Base-by-base conservation (phyloP, 1,140 invertebrate species). In the Drosophila carrolli region DNA sequence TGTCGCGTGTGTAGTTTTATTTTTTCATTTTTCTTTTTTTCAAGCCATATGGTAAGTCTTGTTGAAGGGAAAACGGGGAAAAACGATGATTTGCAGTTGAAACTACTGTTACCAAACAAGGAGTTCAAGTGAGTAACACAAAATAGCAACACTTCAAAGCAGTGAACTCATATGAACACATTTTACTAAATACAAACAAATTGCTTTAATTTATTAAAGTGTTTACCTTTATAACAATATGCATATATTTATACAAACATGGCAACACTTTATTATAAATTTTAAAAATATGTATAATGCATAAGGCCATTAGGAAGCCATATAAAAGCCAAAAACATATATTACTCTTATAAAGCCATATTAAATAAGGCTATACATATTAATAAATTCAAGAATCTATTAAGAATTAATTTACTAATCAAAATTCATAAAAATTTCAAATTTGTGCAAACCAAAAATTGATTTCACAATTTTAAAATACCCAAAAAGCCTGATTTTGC, bases 1-100 rank as follows among this genome's bases (percentile, higher is more conserved):
- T 81, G 73, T 81, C 62, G 75, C 75, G 53, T 70, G 75, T 75
- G 77, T 46, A 75, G 73, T 75, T 58, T 58, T 14, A 7, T 32
- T 32, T 32, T 8, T 32, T 32, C 29, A 53, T 37, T 62, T 50
- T n/a, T 10, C 0, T 6, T 68, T 37, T 19, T 38, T 59, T 27
- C 13, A 14, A 38, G 50, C 41, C 68, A 56, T 55, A 74, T 73
- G 57, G 43, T 16, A 23, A 27, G 2, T n/a, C 23, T 48, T 27
- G 35, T 6, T 7, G 27, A 8, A 10, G n/a, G 14, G 13, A 11
- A 32, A 23, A 14, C 16, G 13, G 23, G n/a, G 29, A 23, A 43
- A 4, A 29, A 16, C 9, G 4, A 53, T 38, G 40, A 51, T 37
- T 19, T 50, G 29, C 16, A 44, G 11, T 29, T 23, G 8, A 50